Conservation (phyloP, 2,888 invertebrate species). For the Lepidochrysops patricia region DNA sequence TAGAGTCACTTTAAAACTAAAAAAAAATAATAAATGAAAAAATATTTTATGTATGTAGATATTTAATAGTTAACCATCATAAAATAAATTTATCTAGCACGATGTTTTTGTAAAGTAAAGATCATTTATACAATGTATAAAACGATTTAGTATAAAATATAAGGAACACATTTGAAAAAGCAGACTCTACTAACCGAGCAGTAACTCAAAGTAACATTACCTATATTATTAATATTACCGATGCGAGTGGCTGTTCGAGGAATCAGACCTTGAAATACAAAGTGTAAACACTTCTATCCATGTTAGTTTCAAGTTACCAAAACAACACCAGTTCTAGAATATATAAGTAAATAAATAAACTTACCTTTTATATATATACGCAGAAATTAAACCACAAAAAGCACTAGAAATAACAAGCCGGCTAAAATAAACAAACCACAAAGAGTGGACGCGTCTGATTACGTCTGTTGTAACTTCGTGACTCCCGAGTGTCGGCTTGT, state of each 20-base stretch:
- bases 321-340: background rate
- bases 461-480: background rate
- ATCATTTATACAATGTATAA: too few relatives aligned
- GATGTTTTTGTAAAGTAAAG: too few relatives aligned
- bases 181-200: too few relatives aligned
- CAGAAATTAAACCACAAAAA: background rate
- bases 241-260: background rate
- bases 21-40: too few relatives aligned
- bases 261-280: background rate
- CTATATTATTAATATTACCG: background rate
- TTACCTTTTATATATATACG: background rate
- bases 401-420: background rate
- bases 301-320: background rate
- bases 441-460: background rate
- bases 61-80: too few relatives aligned
- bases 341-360: background rate
- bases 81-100: too few relatives aligned
- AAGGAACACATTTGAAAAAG: too few relatives aligned
- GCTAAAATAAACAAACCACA: background rate
- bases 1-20: too few relatives aligned
- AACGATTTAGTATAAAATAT: too few relatives aligned
- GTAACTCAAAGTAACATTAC: conserved; percentile 8
- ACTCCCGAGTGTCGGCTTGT: background rate
- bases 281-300: background rate
- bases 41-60: too few relatives aligned